These are phyloP conservation scores for Ostrea denselamellosa DNA, from an alignment of 1,140 invertebrate species.

Conservation along the genomic window DNA sequence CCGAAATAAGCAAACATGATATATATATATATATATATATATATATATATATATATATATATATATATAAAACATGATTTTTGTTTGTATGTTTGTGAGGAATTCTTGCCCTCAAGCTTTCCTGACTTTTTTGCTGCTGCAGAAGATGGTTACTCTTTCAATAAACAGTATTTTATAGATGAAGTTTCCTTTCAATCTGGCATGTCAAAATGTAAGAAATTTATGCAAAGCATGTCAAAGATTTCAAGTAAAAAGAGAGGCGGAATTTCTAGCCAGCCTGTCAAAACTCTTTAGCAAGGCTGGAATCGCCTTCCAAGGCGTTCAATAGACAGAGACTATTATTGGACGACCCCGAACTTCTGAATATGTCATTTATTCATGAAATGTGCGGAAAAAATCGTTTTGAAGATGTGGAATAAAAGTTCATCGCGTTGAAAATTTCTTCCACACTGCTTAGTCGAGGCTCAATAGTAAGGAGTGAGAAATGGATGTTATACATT, in stretches of 20 bases:
- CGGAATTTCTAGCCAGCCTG: constrained; percentile 19
- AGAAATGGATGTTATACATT: neutral
- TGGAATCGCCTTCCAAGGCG: constrained; percentile 11
- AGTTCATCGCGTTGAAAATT: constrained; percentile 11
- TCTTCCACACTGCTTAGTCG: neutral
- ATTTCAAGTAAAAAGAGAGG: constrained; percentile 24
- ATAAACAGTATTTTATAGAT: constrained; percentile 20
- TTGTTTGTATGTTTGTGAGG: neutral
- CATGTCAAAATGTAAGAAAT: constrained; percentile 26
- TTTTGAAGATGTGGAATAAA: constrained; percentile 16
- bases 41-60: too few relatives aligned
- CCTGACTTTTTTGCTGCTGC: neutral
- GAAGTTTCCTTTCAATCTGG: constrained; percentile 19
- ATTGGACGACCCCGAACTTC: constrained; percentile 27
- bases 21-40: neutral
- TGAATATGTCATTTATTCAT: constrained; percentile 38
- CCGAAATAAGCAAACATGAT: neutral
- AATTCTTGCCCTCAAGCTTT: neutral
- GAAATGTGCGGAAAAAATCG: neutral
- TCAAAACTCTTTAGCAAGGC: constrained; percentile 8
- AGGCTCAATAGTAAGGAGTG: neutral
- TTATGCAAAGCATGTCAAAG: constrained; percentile 39
- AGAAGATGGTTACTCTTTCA: neutral
- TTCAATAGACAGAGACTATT: constrained; percentile 15
- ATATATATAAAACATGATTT: too few relatives aligned